Conservation (phyloP, 2,797 vertebrate genomes). For the Crypturellus tataupa region DNA sequence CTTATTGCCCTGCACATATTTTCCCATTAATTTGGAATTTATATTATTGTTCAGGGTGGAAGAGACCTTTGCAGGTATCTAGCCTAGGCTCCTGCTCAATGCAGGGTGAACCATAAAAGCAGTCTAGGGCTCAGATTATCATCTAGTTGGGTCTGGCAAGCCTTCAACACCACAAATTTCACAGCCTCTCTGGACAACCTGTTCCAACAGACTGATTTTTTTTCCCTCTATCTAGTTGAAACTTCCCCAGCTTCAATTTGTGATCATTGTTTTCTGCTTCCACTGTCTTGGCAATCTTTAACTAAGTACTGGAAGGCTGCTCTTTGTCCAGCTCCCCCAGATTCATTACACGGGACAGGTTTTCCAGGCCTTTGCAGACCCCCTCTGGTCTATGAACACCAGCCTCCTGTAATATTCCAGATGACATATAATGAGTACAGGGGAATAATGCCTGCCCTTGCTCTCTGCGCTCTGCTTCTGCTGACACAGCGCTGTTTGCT, state of each 20-base stretch:
- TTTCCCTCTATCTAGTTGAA: not conserved
- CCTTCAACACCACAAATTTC: not conserved
- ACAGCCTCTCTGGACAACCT: not conserved
- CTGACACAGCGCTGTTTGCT: rapidly evolving
- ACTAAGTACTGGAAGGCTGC: not conserved
- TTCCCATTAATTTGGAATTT: not conserved
- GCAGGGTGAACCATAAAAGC: rapidly evolving
- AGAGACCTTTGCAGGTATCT: not conserved
- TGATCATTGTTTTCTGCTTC: not conserved
- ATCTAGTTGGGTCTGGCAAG: not conserved
- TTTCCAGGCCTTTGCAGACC: not conserved
- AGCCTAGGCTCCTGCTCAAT: not conserved
- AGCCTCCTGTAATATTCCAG: not conserved
- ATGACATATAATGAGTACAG: not conserved
- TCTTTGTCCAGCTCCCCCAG: not conserved
- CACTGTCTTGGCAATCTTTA: not conserved
- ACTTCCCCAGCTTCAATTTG: not conserved
- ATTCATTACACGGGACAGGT: not conserved
- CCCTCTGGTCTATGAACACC: not conserved
- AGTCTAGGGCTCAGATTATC: not conserved
- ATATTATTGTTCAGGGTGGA: not conserved
- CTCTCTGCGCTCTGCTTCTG: not conserved
- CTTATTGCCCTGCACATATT: not conserved
- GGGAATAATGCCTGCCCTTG: not conserved
- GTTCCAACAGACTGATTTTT: not conserved